phyloP scores from a whole-genome alignment of 2,888 invertebrate genomes.

The Thumatha senex region DNA sequence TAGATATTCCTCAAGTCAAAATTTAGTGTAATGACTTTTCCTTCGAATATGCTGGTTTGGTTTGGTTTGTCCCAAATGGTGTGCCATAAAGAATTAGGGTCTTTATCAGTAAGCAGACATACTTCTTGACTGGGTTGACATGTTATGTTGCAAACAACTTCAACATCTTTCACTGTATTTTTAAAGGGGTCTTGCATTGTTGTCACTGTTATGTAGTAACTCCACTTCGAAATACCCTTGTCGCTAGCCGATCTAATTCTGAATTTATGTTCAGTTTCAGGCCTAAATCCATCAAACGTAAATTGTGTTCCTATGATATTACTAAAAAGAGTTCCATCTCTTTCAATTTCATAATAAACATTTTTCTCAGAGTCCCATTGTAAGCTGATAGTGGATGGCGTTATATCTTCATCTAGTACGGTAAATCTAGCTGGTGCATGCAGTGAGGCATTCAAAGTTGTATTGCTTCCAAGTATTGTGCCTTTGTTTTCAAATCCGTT shows the following conservation, averaged over 20 bases:
- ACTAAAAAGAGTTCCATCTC: slow-evolving; percentile 58
- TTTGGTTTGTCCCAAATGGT: slow-evolving; percentile 48
- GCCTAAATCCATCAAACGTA: slow-evolving; percentile 52
- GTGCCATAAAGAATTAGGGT: slow-evolving; percentile 50
- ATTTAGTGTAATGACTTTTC: slow-evolving; percentile 43
- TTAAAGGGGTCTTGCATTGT: slow-evolving; percentile 52
- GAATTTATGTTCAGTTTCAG: slow-evolving; percentile 53
- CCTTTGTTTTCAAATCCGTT: slow-evolving; percentile 48
- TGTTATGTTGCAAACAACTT: slow-evolving; percentile 50
- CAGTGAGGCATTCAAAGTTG: slow-evolving; percentile 32
- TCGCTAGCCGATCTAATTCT: slow-evolving; percentile 56
- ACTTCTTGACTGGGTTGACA: slow-evolving; percentile 52
- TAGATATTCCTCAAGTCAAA: slow-evolving; percentile 50
- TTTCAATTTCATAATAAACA: slow-evolving; percentile 66
- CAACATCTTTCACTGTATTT: slow-evolving; percentile 47
- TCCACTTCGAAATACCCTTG: slow-evolving; percentile 64
- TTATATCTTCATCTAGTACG: slow-evolving; percentile 39
- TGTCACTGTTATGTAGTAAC: slow-evolving; percentile 46
- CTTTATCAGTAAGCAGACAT: slow-evolving; percentile 45
- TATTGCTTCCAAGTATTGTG: slow-evolving; percentile 45
- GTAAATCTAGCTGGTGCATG: slow-evolving; percentile 45
- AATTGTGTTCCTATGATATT: slow-evolving; percentile 49
- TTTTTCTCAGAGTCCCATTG: slow-evolving; percentile 49
- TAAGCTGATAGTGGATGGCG: slow-evolving; percentile 50
- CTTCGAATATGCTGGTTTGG: slow-evolving; percentile 35